Evolutionary conservation across 2,797 vertebrate genomes (phyloP), one percentile per base, ranked within the genome.

Genomic region (Muscicapa striata): DNA sequence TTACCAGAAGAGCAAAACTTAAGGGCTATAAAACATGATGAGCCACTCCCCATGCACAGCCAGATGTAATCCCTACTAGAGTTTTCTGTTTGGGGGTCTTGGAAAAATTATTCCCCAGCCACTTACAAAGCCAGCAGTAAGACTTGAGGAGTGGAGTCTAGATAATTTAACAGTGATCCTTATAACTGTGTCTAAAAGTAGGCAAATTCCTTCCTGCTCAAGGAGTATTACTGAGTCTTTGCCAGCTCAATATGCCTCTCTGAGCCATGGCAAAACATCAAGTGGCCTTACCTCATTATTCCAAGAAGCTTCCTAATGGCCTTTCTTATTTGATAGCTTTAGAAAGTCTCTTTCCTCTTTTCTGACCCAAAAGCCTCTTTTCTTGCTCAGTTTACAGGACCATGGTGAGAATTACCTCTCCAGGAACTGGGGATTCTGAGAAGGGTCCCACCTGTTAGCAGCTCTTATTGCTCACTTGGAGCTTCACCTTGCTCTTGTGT

Each of bases 391-490:
- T 30, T 81, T 80, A 34, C 27, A 38, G 7, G 49, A 57, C 27
- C 15, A 20, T 7, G 36, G 23, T 41, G 8, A 19, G 54, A 7
- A 45, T 36, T 70, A 10, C 8, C 18, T 55, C 13, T 66, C 29
- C 11, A 12, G 26, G 10, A 4, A 18, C 7, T 13, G 1, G 2
- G 49, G 22, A 45, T 19, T 45, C 43, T 2, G 1, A 27, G 23
- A 66, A 57, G 8, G 5, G 8, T 49, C 2, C 1, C 3, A 17
- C n/a, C 26, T 9, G 3, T 14, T 32, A 73, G 26, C 24, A 91
- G 17, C 4, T 73, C 26, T 68, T 22, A 32, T 30, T 24, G 13
- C 3, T 11, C 3, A 1, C 17, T 68, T 66, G 19, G 36, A 80
- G 11, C 13, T 69, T 48, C 63, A 52, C 13, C 29, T 75, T 4